Evolutionary conservation across 2,797 vertebrate species (phyloP), one percentile per base, ranked within the genome.

Genomic region (Pseudopleuronectes americanus): DNA sequence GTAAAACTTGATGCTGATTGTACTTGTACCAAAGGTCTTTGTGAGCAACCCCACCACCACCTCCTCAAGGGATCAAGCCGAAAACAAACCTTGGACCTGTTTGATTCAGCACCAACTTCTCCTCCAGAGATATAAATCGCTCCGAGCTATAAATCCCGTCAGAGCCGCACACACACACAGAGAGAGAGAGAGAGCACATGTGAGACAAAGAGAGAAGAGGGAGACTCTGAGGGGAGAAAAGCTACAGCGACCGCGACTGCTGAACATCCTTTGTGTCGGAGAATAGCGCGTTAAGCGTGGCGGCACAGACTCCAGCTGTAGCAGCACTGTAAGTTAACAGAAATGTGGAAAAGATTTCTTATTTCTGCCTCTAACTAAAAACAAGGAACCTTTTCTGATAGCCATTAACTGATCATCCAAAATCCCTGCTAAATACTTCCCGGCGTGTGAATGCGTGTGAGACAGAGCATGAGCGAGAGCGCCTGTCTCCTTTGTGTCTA

Each of bases 401-500:
- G 59, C 68, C 3, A 8, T 36, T 55, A 16, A 36, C 55, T 55
- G 66, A 59, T 77, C 23, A 69, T 31, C 54, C 17, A 67, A 67
- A 77, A 83, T 68, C 56, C 59, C 6, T 45, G 36, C 68, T 76
- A 31, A 70, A 73, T 52, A 48, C 47, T 70, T 57, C 21, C 60
- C 67, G 55, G 56, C 43, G 7, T 49, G 52, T 55, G 51, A 56
- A 52, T 28, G 61, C 70, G 80, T 71, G 36, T 23, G 54, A 83
- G 76, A 66, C 74, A 73, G 74, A 76, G 77, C 62, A 64, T 45
- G 84, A 86, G 83, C 53, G 21, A 33, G 70, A 84, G 83, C 52
- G 66, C 31, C 49, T 71, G 78, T 81, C 78, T 89, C 88, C 93
- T 93, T 94, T 94, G 92, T 93, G 93, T 94, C 93, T 93, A 65